phyloP scores from a whole-genome alignment of 2,797 vertebrate genomes.

The Todus mexicanus region DNA sequence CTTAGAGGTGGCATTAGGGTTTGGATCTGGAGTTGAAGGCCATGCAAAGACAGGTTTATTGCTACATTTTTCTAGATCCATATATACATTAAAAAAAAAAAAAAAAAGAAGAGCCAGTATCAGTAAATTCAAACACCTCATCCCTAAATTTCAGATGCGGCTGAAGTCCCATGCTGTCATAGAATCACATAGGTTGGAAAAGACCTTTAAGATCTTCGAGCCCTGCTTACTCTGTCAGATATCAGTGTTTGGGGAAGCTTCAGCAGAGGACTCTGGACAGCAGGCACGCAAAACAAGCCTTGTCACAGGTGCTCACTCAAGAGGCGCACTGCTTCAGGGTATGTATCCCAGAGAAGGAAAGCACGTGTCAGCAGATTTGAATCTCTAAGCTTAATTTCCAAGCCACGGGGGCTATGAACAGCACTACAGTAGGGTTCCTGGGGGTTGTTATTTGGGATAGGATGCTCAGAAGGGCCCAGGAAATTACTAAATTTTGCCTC shows the following conservation, averaged over 20 bases:
- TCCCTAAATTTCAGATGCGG: background rate
- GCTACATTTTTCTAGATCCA: background rate
- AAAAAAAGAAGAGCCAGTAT: background rate
- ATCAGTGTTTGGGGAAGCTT: background rate
- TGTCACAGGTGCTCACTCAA: background rate
- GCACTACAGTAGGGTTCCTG: accelerated
- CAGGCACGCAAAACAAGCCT: background rate
- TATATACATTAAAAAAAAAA: no score
- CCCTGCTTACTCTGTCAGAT: background rate
- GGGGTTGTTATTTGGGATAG: background rate
- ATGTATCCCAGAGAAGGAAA: background rate
- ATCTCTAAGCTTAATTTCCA: background rate
- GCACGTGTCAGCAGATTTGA: background rate
- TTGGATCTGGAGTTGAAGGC: background rate
- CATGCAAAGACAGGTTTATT: background rate
- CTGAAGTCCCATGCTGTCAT: background rate
- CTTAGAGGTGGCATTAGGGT: background rate
- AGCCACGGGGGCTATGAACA: background rate
- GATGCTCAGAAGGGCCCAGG: background rate
- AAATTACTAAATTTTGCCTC: background rate
- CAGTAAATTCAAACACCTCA: background rate
- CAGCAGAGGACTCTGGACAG: background rate
- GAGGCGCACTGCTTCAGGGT: background rate
- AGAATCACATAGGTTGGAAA: background rate
- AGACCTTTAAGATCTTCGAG: background rate